These are phyloP conservation scores for Choloepus hoffmanni DNA, from an alignment of 2,113 vertebrate species.

Conservation along the genomic window DNA sequence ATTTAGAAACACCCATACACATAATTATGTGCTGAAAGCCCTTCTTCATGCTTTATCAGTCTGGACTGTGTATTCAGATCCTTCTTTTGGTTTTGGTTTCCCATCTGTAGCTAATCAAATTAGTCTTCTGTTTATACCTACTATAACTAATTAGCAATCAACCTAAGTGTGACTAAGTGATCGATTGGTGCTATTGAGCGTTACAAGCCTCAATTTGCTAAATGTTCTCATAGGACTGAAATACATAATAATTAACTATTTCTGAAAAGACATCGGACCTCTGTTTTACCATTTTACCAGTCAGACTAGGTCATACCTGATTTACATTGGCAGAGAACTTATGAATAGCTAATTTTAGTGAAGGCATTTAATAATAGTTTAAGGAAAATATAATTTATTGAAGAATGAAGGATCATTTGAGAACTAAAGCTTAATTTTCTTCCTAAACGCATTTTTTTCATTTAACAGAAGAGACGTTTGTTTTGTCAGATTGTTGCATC, in stretches of 20 bases:
- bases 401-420: background rate
- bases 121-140: background rate
- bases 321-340: background rate
- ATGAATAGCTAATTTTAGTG: background rate
- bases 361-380: background rate
- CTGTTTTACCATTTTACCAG: constrained; percentile 41
- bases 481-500: background rate
- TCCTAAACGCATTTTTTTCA: background rate
- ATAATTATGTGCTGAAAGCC: background rate
- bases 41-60: background rate
- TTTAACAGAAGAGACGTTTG: background rate
- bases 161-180: constrained; percentile 61
- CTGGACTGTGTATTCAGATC: background rate
- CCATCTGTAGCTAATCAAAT: constrained; percentile 47
- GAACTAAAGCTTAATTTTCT: constrained; percentile 31
- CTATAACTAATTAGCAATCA: constrained; percentile 63
- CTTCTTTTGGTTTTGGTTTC: constrained; percentile 52
- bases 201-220: constrained; percentile 65
- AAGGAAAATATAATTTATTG: background rate
- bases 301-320: background rate
- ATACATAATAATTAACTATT: constrained; percentile 60
- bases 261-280: constrained; percentile 27
- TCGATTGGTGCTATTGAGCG: constrained; percentile 45
- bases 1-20: background rate
- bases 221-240: constrained; percentile 56